phyloP scores from a whole-genome alignment of 2,888 invertebrate genomes.

The Mechanitis messenoides region DNA sequence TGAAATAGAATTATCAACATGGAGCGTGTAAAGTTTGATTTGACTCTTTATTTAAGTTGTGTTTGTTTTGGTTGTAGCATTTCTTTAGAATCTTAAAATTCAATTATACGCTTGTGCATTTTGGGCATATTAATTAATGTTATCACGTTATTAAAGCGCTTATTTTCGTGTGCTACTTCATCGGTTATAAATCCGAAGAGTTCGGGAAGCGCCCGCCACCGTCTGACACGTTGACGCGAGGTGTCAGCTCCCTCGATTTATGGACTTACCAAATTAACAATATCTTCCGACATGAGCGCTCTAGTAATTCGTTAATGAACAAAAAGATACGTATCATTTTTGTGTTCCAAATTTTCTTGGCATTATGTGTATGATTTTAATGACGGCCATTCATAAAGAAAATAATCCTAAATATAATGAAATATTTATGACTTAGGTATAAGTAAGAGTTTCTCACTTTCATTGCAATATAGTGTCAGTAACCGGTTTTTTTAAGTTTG shows the following conservation, averaged over 20 bases:
- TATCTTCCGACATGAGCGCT: constrained; percentile 11
- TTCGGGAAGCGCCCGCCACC: constrained; percentile 17
- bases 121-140: constrained; percentile 9
- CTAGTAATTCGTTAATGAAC: constrained; percentile 17
- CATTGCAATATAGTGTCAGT: too few relatives aligned
- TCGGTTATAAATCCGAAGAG: constrained; percentile 10
- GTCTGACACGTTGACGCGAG: constrained; percentile 20
- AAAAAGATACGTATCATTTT: constrained; percentile 6
- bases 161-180: constrained; percentile 14
- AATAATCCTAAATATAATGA: too few relatives aligned
- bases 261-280: constrained; percentile 13
- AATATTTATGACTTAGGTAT: too few relatives aligned
- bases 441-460: too few relatives aligned
- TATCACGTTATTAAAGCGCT: constrained; percentile 12
- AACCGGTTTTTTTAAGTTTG: too few relatives aligned
- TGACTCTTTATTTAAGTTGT: too few relatives aligned
- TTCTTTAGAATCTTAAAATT: not conserved
- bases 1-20: too few relatives aligned
- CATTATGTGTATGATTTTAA: constrained; percentile 7
- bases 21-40: too few relatives aligned
- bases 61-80: too few relatives aligned
- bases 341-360: not conserved
- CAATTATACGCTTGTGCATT: not conserved
- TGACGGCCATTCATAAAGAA: too few relatives aligned
- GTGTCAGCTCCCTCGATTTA: constrained; percentile 18